A percentile compares a stretch with the other conserved stretches of the same genome.
These are phyloP conservation scores for Aplodontia rufa DNA, from an alignment of 2,113 vertebrate species.

Conservation along the genomic window DNA sequence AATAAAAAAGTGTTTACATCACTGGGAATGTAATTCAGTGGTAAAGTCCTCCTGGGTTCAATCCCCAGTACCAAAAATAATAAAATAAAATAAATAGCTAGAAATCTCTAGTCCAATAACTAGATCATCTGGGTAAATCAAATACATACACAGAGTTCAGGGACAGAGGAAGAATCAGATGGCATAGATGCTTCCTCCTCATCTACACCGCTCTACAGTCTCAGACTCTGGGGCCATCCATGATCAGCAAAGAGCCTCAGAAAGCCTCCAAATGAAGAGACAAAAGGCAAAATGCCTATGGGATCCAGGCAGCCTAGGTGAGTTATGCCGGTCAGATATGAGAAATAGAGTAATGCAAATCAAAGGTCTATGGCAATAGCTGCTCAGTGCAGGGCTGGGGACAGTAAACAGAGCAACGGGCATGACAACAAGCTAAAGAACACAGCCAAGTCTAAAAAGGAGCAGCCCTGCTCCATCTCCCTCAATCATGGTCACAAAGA, in stretches of 20 bases:
- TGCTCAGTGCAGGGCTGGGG: not conserved
- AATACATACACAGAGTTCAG: not conserved
- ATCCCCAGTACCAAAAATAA: too few species aligned
- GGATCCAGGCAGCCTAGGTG: not conserved
- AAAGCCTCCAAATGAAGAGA: not conserved
- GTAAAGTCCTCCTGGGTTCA: too few species aligned
- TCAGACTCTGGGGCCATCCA: not conserved
- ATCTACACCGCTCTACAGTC: accelerated
- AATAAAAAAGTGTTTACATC: too few species aligned
- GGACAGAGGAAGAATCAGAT: not conserved
- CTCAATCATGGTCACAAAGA: accelerated
- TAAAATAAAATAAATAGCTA: not conserved
- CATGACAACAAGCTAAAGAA: not conserved
- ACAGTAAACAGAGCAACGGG: accelerated
- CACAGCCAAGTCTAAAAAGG: accelerated
- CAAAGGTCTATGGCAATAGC: accelerated
- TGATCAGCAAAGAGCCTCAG: accelerated
- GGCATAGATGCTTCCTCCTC: not conserved
- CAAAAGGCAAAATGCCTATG: accelerated
- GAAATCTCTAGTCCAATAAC: not conserved
- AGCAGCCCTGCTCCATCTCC: not conserved
- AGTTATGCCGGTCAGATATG: not conserved
- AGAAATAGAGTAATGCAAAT: not conserved
- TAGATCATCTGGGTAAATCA: not conserved
- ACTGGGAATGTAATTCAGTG: too few species aligned